Base-by-base conservation (phyloP, 2,888 invertebrate genomes). In the Microplitis manilae region DNA sequence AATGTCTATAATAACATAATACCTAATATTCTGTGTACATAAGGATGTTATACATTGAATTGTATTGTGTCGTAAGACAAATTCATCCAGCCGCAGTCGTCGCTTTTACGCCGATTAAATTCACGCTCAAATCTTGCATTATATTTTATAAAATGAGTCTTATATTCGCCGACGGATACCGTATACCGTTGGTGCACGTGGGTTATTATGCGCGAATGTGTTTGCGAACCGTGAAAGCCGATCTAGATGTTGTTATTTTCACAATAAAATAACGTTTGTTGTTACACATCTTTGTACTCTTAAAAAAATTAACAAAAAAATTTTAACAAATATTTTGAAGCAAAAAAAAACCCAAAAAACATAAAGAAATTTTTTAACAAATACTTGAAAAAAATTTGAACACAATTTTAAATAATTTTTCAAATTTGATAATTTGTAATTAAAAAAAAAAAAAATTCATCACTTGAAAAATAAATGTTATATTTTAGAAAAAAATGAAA, bases 91-190 rank as follows among this genome's bases (percentile, higher is more conserved):
- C 76, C 61, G 67, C 50, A 73, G 17, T 65, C 62, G 61, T 73
- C 72, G 40, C 67, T 73, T 71, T 77, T 73, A 77, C 76, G 73
- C 68, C 73, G 76, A 77, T 77, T 73, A 68, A 73, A 68, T 73
- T 73, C 62, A 7, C 5, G 38, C 13, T 64, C 30, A 38, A 68
- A 71, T 39, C 68, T 70, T 75, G 39, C 40, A 59, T 70, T 71
- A 38, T 38, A 76, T 65, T 70, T n/a, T 13, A 69, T 50, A 17
- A 15, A 68, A 17, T 15, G 8, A 70, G 6, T 7, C 5, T 64
- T 64, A 17, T 1, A 20, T 64, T 13, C 50, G 50, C 50, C 50
- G 50, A 50, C 50, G 50, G 50, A 20, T 60, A 68, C 13, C 6
- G 41, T 17, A 50, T 68, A 41, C 41, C 13, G 50, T 30, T 30